Evolutionary conservation across 2,888 invertebrate species (phyloP), one percentile per base, ranked within the genome.

Genomic region (Acleris sparsana): DNA sequence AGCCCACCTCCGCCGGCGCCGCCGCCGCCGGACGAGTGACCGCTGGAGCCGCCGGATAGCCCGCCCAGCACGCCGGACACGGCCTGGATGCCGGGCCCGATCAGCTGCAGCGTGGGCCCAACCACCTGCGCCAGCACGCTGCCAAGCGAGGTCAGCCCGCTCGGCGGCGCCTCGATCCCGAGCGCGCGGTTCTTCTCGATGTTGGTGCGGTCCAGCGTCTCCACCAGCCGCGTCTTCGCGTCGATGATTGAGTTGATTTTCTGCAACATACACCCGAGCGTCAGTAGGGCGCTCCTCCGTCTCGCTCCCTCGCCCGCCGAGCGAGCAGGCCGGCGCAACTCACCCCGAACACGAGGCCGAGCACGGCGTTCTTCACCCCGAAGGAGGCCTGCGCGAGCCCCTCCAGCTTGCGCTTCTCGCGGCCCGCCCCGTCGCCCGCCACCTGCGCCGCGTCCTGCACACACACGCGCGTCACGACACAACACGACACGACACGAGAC

Each of bases 291-390:
- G 33, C 33, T 33, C 33, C 33, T 33, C 33, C 33, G 11, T 33
- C 11, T 33, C 11, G 11, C 33, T 33, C 33, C 3, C 11, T 33
- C 33, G 29, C 33, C 11, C 33, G 33, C 33, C 33, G 11, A 33
- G 33, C 43, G 18, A 48, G 49, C n/a, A 5, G 22, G 11, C 9
- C 7, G 53, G 43, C 25, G 29, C 5, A 2, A 90, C 92, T 96
- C 94, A 97, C 97, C 89, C 96, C 96, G 84, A 97, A 97, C 46
- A 97, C 96, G 86, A 96, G 96, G 84, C 96, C 96, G 79, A 97
- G 93, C 72, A 97, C 93, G 59, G 96, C 96, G 86, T 96, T 96
- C 86, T 96, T 96, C 78, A 96, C 94, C 78, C 96, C 96, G 78
- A 95, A 95, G 80, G 94, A 94, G 74, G 93, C 93, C 78, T 93